Percentiles rank a stretch among this genome's conserved stretches.
Conservation (phyloP, 2,113 vertebrate species). For the Electrona antarctica region DNA sequence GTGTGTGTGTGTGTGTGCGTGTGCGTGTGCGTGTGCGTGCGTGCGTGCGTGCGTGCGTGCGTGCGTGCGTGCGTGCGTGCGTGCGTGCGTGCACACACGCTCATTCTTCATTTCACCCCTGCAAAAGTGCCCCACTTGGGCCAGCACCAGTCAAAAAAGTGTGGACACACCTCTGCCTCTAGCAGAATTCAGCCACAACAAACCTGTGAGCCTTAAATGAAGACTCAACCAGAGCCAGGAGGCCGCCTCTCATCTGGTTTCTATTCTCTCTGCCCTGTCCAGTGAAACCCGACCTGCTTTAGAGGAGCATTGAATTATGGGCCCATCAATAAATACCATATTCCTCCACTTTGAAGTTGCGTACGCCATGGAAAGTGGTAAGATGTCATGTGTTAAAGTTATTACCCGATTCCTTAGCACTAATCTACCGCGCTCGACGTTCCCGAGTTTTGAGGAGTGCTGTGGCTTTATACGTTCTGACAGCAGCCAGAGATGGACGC, state of each 20-base stretch:
- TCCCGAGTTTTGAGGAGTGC: conserved; percentile 57
- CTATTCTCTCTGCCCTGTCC: conserved; percentile 76
- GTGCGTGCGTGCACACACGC: no score
- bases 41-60: no score
- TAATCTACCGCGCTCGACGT: conserved; percentile 73
- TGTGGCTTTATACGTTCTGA: conserved; percentile 76
- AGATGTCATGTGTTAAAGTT: conserved; percentile 81
- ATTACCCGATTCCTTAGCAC: conserved; percentile 75
- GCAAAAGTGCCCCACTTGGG: no score
- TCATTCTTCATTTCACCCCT: no score
- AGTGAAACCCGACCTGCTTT: conserved; percentile 80
- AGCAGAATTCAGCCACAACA: no score
- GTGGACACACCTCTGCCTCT: no score
- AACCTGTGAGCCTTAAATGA: conserved; percentile 52
- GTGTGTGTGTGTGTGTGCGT: no score
- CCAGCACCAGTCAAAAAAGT: no score
- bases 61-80: no score
- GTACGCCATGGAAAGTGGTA: conserved; percentile 75
- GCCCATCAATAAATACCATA: conserved; percentile 80
- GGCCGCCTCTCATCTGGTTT: conserved; percentile 79
- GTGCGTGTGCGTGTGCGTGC: no score
- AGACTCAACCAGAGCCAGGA: conserved; percentile 48
- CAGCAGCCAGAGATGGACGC: conserved; percentile 55
- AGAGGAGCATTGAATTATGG: conserved; percentile 79
- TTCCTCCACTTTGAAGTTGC: conserved; percentile 78